phyloP scores from a whole-genome alignment of 2,797 vertebrate genomes.

The Phrynocephalus vlangalii region DNA sequence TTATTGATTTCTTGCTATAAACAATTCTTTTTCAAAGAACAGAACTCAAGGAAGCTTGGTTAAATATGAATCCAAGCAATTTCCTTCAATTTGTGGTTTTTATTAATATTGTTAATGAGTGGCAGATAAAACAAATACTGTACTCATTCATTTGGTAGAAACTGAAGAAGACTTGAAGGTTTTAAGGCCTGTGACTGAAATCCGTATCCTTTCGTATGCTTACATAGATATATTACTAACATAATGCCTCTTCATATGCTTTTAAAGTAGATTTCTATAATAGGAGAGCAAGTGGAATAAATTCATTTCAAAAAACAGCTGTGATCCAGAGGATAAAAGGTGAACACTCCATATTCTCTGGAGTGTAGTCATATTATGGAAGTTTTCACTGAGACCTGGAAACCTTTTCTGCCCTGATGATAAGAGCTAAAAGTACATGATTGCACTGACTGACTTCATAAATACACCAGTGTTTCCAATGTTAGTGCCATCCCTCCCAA shows the following conservation, averaged over 20 bases:
- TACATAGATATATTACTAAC: slow-evolving; percentile 11
- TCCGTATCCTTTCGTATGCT: slow-evolving; percentile 90
- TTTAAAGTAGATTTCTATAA: slow-evolving; percentile 20
- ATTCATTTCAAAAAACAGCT: background rate
- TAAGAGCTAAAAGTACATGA: no score
- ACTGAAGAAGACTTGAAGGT: slow-evolving; percentile 74
- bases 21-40: no score
- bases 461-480: no score
- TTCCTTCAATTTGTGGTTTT: background rate
- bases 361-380: background rate
- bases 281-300: slow-evolving; percentile 8
- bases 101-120: slow-evolving; percentile 1
- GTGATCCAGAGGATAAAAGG: background rate
- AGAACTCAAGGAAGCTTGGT: background rate
- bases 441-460: no score
- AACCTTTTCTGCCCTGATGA: background rate
- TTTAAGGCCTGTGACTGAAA: slow-evolving; percentile 92
- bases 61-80: background rate
- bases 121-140: slow-evolving; percentile 3
- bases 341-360: background rate
- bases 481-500: no score
- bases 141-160: slow-evolving; percentile 76
- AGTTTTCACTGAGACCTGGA: background rate
- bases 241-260: slow-evolving; percentile 51
- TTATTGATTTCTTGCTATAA: no score